Percentiles rank a stretch among this genome's conserved stretches.
Conservation (phyloP, 1,140 invertebrate genomes). For the Cryptotermes secundus region DNA sequence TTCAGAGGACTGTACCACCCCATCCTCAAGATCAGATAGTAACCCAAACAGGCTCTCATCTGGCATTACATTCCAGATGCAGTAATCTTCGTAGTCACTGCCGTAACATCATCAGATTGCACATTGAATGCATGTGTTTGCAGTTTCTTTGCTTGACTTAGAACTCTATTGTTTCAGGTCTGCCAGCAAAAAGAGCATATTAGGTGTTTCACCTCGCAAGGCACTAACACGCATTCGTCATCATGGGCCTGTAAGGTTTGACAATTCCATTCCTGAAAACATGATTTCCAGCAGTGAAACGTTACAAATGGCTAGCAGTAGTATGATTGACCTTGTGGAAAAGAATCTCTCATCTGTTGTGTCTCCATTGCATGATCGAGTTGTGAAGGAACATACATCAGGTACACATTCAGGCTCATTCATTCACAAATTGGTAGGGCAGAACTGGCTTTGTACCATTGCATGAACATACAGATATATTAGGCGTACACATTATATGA, state of each 20-base stretch:
- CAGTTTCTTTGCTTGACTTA: too few species aligned
- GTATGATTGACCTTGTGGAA: neutral
- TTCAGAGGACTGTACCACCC: too few species aligned
- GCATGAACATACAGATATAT: too few species aligned
- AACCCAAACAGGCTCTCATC: too few species aligned
- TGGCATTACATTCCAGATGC: too few species aligned
- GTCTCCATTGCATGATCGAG: neutral
- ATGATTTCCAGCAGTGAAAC: neutral
- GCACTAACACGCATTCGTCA: neutral
- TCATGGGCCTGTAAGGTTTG: neutral
- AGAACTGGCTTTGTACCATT: too few species aligned
- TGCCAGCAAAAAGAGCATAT: neutral
- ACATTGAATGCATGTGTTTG: too few species aligned
- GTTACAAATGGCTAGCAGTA: neutral
- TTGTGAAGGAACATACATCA: neutral
- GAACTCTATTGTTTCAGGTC: neutral
- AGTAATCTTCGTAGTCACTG: too few species aligned
- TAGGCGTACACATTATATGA: too few species aligned
- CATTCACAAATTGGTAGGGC: too few species aligned
- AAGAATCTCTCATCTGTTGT: neutral
- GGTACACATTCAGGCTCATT: neutral
- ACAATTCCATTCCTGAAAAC: neutral
- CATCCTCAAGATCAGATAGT: too few species aligned
- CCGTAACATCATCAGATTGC: too few species aligned
- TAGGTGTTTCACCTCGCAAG: neutral